These are phyloP conservation scores for Dinothrombium tinctorium DNA, from an alignment of 1,140 invertebrate genomes.

Conservation along the genomic window DNA sequence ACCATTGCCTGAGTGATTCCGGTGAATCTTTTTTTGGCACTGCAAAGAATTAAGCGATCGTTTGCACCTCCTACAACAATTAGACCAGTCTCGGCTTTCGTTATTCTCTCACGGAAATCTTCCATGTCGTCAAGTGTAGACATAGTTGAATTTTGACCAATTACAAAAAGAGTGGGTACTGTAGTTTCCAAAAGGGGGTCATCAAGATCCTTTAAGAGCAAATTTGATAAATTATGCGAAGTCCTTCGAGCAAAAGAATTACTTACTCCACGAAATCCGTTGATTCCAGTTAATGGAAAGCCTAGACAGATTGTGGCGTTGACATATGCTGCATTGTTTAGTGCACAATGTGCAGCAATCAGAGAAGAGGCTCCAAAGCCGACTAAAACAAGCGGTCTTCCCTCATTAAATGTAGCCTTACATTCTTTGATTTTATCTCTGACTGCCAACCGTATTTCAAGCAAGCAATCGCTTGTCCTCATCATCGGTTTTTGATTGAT, in stretches of 20 bases:
- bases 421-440: constrained; percentile 15
- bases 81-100: constrained; percentile 41
- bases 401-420: constrained; percentile 7
- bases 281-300: constrained; percentile 46
- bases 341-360: constrained; percentile 26
- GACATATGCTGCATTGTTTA: constrained; percentile 21
- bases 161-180: constrained; percentile 49
- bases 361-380: constrained; percentile 49
- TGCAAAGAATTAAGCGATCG: constrained; percentile 42
- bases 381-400: constrained; percentile 44
- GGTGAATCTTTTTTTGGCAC: constrained; percentile 39
- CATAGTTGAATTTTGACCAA: constrained; percentile 43
- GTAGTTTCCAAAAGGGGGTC: constrained; percentile 45
- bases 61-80: constrained; percentile 59
- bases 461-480: constrained; percentile 9
- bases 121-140: constrained; percentile 46
- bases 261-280: constrained; percentile 48
- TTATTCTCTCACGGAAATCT: constrained; percentile 41
- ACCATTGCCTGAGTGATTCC: constrained; percentile 57
- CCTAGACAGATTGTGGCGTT: constrained; percentile 50
- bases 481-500: constrained; percentile 14
- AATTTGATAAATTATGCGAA: constrained; percentile 15
- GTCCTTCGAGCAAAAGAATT: constrained; percentile 18
- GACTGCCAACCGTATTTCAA: constrained; percentile 13
- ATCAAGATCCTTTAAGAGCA: no score